Evolutionary conservation across 2,113 vertebrate genomes (phyloP).

Genomic region (Garra rufa): DNA sequence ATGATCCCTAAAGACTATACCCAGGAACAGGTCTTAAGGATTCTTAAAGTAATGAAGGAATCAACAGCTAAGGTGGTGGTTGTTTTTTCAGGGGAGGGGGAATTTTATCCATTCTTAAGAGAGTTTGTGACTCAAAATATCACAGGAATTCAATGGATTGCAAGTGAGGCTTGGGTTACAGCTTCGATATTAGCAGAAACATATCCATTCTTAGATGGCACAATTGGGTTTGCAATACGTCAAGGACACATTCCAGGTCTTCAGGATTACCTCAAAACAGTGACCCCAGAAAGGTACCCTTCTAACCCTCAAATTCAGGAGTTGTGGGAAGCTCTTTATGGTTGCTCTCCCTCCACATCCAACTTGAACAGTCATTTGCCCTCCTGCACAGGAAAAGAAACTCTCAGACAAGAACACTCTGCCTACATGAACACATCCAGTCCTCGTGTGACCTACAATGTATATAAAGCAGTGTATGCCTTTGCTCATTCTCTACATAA

Average conservation of each 20-base stretch:
- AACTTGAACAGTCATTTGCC: conserved; percentile 30
- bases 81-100: conserved; percentile 75
- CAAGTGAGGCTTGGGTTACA: conserved; percentile 80
- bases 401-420: conserved; percentile 51
- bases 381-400: conserved; percentile 63
- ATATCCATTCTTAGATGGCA: conserved; percentile 73
- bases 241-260: conserved; percentile 69
- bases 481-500: conserved; percentile 75
- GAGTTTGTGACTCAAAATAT: conserved; percentile 76
- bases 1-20: conserved; percentile 65
- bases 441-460: conserved; percentile 63
- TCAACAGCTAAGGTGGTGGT: conserved; percentile 76
- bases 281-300: conserved; percentile 70
- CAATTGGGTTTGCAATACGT: conserved; percentile 76
- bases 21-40: conserved; percentile 55
- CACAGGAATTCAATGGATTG: conserved; percentile 80
- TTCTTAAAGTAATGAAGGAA: conserved; percentile 73
- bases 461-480: conserved; percentile 66
- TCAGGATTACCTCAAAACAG: conserved; percentile 67
- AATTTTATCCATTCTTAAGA: conserved; percentile 76
- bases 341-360: conserved; percentile 53
- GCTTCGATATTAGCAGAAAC: conserved; percentile 73
- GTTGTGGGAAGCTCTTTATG: conserved; percentile 64
- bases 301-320: conserved; percentile 68
- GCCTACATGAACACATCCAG: conserved; percentile 62